Evolutionary conservation across 2,797 vertebrate species (phyloP).

Genomic region (Ctenochaetus hawaiiensis): DNA sequence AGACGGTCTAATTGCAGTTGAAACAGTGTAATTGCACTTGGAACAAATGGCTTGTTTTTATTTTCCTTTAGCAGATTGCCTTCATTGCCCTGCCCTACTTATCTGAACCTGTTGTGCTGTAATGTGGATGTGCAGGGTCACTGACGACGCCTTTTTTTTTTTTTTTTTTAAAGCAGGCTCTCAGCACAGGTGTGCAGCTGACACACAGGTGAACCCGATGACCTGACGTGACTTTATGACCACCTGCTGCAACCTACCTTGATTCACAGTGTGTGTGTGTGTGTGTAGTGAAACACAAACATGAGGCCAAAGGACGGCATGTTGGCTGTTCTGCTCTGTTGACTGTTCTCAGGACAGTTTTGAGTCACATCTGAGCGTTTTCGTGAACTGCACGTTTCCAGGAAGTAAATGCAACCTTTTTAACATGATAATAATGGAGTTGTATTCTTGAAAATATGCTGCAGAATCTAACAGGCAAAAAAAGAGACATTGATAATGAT

Average conservation of each 20-base stretch:
- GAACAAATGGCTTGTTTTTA: constrained; percentile 44
- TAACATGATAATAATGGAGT: neutral
- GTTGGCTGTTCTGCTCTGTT: neutral
- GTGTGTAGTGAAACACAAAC: neutral
- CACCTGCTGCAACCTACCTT: neutral
- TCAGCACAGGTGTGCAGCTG: constrained; percentile 10
- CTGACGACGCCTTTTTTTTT: neutral
- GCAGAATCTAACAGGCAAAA: constrained; percentile 17
- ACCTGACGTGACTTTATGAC: constrained; percentile 7
- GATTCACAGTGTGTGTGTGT: neutral
- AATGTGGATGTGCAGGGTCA: neutral
- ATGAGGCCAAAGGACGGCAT: neutral
- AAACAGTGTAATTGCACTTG: constrained; percentile 44
- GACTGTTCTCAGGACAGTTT: neutral
- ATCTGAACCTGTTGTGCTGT: constrained; percentile 11
- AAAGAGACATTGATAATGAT: constrained; percentile 64
- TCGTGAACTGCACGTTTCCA: no score
- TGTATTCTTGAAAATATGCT: constrained; percentile 13
- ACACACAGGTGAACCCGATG: neutral
- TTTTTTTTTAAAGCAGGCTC: neutral
- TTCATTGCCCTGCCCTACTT: constrained; percentile 22
- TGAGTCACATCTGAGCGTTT: neutral
- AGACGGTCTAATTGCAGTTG: constrained; percentile 43
- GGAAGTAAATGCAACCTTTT: neutral
- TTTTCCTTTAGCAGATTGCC: constrained; percentile 38